Evolutionary conservation across 2,888 invertebrate genomes (phyloP).

Genomic region (Suillia variegata): DNA sequence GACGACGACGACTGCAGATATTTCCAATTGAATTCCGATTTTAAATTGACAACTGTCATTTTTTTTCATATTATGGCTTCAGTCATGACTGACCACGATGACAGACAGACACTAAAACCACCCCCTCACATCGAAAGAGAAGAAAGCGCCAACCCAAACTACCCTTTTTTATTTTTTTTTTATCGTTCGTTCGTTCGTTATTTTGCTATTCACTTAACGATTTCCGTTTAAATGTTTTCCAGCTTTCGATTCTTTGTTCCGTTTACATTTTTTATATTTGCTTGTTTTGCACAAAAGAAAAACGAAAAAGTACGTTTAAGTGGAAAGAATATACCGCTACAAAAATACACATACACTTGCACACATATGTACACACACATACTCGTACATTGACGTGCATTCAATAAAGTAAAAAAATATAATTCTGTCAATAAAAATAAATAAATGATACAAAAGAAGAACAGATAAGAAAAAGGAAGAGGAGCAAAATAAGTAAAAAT

Average conservation of each 20-base stretch:
- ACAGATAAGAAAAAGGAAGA: slow-evolving; percentile 20
- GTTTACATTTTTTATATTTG: neutral
- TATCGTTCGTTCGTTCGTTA: too few relatives aligned
- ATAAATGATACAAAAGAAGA: too few relatives aligned
- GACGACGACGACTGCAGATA: too few relatives aligned
- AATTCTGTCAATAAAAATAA: slow-evolving; percentile 52
- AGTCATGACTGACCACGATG: neutral
- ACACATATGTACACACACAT: neutral
- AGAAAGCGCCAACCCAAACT: slow-evolving; percentile 50
- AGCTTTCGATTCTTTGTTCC: neutral
- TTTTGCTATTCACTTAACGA: slow-evolving; percentile 55
- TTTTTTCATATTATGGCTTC: neutral
- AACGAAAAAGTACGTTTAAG: too few relatives aligned
- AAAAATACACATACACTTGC: neutral
- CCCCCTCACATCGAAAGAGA: neutral
- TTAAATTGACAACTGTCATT: neutral
- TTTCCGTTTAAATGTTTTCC: slow-evolving; percentile 41
- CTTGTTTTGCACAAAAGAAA: too few relatives aligned
- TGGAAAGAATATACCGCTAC: neutral
- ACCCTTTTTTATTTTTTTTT: too few relatives aligned
- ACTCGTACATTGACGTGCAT: slow-evolving; percentile 44
- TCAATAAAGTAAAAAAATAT: slow-evolving; percentile 52
- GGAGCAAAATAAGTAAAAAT: neutral
- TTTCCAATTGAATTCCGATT: neutral
- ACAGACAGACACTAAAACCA: neutral